phyloP scores from a whole-genome alignment of 2,888 invertebrate genomes.

The Crioceris asparagi region DNA sequence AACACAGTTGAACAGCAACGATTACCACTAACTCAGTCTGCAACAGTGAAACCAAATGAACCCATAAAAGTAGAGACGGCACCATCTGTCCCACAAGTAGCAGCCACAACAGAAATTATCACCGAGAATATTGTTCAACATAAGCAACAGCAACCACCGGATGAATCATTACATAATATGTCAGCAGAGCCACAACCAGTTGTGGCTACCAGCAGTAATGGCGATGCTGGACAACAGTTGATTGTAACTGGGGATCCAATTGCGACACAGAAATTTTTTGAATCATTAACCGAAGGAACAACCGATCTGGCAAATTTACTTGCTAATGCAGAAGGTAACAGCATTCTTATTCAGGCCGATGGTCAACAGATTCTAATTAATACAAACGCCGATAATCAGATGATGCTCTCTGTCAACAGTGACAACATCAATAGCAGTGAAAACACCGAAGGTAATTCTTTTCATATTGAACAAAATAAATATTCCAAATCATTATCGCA shows the following conservation, averaged over 20 bases:
- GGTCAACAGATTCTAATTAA: slow-evolving; percentile 40
- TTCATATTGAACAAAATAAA: too few species aligned
- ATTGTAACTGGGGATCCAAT: slow-evolving; percentile 38
- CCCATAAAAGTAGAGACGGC: background rate
- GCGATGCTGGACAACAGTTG: slow-evolving; percentile 27
- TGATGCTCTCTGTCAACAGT: slow-evolving; percentile 27
- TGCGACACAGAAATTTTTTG: slow-evolving; percentile 36
- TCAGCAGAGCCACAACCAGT: slow-evolving; percentile 8
- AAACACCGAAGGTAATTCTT: slow-evolving; percentile 13
- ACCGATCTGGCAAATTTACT: slow-evolving; percentile 36
- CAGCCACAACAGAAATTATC: slow-evolving; percentile 8
- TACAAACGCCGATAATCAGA: slow-evolving; percentile 32
- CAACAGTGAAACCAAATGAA: slow-evolving; percentile 7
- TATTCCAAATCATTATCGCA: too few species aligned
- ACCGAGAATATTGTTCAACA: slow-evolving; percentile 6
- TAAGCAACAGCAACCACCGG: slow-evolving; percentile 12
- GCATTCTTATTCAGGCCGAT: slow-evolving; percentile 37
- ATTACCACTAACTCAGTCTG: slow-evolving; percentile 10
- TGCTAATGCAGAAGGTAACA: slow-evolving; percentile 35
- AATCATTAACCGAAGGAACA: slow-evolving; percentile 36
- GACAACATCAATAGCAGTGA: slow-evolving; percentile 22
- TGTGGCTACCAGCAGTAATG: background rate
- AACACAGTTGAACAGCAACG: slow-evolving; percentile 8
- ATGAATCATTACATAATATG: slow-evolving; percentile 13
- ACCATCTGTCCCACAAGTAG: slow-evolving; percentile 1